Base-by-base conservation (phyloP, 92 coral and sea anemone species). In the Pocillopora meandrina region DNA sequence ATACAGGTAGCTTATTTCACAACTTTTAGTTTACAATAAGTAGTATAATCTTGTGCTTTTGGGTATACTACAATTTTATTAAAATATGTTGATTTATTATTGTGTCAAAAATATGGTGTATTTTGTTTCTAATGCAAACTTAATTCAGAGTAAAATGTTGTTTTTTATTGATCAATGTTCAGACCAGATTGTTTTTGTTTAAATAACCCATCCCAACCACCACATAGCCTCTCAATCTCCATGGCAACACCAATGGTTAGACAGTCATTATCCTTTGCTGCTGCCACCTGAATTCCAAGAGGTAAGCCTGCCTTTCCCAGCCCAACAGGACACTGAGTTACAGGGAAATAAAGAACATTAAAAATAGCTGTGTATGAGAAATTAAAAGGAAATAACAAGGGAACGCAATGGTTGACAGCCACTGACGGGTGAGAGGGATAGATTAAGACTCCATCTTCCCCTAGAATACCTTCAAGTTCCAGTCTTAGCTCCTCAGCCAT, bases 311-410 rank as follows among this genome's bases (percentile, higher is more conserved):
- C 47, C 49, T 86, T 83, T 14, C 94, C 91, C 71, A 96, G 89
- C 21, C 92, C 90, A 42, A 91, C 87, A 6, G 98, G 98, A 55
- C 98, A 94, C 84, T 96, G 98, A 14, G 98, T 94, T 34, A 93
- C 97, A 0, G 98, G 98, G 72, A 96, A 59, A 83, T 94, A 91
- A 13, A 96, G 92, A 15, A 93, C 98, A 86, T 96, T 96, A 61
- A 96, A 96, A 74, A 96, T 96, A 16, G 92, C 98, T 42, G 98
- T 96, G 85, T 93, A 94, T 0, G 94, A 88, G 77, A 94, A 96
- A 77, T 94, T 96, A 57, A 90, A 92, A 3, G 95, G 96, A 73
- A 92, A 86, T 18, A 96, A 77, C 35, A 96, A 73, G 9, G 98
- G 98, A 10, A 88, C 63, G 61, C 94, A 92, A 62, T 96, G 98